Evolutionary conservation across 2,113 vertebrate species (phyloP), one percentile per base, ranked within the genome.

Genomic region (Passer domesticus): DNA sequence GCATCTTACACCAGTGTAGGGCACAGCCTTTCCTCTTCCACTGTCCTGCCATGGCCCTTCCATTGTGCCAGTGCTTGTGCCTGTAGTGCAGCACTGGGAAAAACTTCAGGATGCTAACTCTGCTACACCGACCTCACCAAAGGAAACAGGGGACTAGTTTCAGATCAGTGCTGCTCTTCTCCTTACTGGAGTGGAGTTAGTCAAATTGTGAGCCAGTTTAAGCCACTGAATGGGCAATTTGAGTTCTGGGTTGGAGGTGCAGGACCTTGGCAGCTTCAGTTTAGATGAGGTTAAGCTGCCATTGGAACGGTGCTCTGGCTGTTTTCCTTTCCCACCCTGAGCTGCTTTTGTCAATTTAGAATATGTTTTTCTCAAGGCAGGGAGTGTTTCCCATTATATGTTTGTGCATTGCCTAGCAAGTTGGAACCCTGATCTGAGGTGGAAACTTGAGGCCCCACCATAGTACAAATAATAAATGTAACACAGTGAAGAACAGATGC

Each of bases 391-490:
- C 93, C 62, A 93, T 96, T 96, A 97, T 83, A 59, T 95, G 44
- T 92, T 95, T 95, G 83, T 67, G 94, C 90, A 92, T 75, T 95
- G 95, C 93, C 83, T 93, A 68, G 93, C 73, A 94, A 96, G 94
- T 33, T 93, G 95, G 90, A 95, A 83, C 90, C 80, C 92, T 92
- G 94, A 90, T 95, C 93, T 95, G 94, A 96, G 95, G 94, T 97
- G 94, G 96, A 95, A 95, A 96, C 85, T 96, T 96, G 93, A 93
- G 92, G 93, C 94, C 94, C 83, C 90, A 94, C 83, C 77, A 83
- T 90, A 86, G 83, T 72, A 90, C 88, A 94, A 97, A 96, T 96
- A 96, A 96, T 96, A 96, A 96, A 92, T 96, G 85, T 83, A 95
- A 60, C 83, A 83, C 92, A 94, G 88, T 90, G 92, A 83, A 90